Evolutionary conservation across 92 coral and sea anemone species (phyloP), one percentile per base, ranked within the genome.

Genomic region (Porites cylindrica): DNA sequence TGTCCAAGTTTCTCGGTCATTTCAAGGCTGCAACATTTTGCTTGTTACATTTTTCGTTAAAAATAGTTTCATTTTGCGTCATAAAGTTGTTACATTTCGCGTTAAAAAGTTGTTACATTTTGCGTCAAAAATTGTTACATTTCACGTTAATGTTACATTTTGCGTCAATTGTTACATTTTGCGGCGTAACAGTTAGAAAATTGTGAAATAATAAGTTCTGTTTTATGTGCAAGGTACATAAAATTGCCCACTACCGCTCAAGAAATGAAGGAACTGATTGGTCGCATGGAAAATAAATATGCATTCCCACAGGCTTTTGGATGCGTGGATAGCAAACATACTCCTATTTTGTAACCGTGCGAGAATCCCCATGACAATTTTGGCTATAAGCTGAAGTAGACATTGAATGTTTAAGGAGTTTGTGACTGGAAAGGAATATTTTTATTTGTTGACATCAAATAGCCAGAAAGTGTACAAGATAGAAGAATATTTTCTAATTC

Each of bases 391-490:
- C 80, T 78, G 89, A 90, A 86, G 63, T 79, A 90, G 53, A 90
- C 88, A 60, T 59, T 90, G 43, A 90, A 90, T 81, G 93, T 90
- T 20, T 90, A 86, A 86, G 93, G 75, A 7, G 78, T 85, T n/a
- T 80, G 84, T 75, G 79, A 72, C 78, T 78, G 52, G 54, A 86
- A 61, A 24, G 94, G 89, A 18, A 3, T 38, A 53, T 91, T 91
- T 18, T 26, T 87, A 23, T 80, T 87, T 83, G 94, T 87, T 29
- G 32, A 29, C 32, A 29, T 29, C 32, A 29, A 29, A 29, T 29
- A 29, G 32, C 4, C 32, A 29, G 47, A 91, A 79, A 17, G 76
- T 14, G 80, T 70, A 19, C 90, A 90, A 59, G 93, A 85, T 90
- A 84, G 77, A 18, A 74, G 80, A 67, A 87, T 90, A 4, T 91